Conservation (phyloP, 2,113 vertebrate genomes). For the Tapirus terrestris region DNA sequence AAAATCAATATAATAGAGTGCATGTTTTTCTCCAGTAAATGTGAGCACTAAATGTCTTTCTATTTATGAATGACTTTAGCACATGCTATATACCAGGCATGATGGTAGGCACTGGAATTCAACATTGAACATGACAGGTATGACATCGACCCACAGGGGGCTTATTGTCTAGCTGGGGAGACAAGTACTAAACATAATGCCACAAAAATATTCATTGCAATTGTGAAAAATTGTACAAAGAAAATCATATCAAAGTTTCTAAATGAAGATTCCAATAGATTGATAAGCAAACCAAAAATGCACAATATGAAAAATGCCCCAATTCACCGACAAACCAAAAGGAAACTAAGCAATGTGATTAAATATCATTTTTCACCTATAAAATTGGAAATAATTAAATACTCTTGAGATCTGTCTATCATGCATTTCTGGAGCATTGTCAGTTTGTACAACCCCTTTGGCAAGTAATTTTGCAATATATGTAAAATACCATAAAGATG, state of each 20-base stretch:
- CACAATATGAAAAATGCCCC: background rate
- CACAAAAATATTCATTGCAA: background rate
- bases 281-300: background rate
- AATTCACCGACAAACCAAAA: background rate
- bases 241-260: background rate
- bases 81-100: background rate
- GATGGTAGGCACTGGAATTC: background rate
- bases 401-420: background rate
- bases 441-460: background rate
- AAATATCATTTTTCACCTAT: background rate
- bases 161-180: background rate
- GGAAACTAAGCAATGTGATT: background rate
- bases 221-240: background rate
- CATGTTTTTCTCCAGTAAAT: background rate
- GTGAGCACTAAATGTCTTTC: background rate
- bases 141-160: background rate
- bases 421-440: background rate
- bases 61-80: background rate
- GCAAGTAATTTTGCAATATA: background rate
- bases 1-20: background rate
- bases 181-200: background rate
- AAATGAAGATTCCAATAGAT: background rate
- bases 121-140: background rate
- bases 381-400: background rate
- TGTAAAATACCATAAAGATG: background rate